Percentiles rank a stretch among this genome's conserved stretches.
Conservation (phyloP, 2,113 vertebrate species). For the Damaliscus lunatus region DNA sequence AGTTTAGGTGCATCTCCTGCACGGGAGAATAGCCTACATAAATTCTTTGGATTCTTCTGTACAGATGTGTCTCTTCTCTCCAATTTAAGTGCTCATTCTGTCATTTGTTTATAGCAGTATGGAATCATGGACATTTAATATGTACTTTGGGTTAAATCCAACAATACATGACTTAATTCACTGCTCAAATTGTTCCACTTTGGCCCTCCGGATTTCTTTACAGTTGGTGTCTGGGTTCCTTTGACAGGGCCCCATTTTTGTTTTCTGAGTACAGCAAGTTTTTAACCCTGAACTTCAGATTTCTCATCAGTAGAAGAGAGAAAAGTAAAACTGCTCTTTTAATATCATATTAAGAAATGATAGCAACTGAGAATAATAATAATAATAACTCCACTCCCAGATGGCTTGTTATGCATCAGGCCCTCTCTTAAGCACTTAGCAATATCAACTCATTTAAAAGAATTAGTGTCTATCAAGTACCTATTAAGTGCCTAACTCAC, state of each 20-base stretch:
- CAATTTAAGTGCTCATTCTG: neutral
- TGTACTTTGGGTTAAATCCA: neutral
- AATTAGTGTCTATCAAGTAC: neutral
- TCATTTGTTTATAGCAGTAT: neutral
- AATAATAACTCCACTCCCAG: neutral
- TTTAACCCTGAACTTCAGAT: neutral
- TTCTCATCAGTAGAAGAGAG: neutral
- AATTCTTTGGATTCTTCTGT: neutral
- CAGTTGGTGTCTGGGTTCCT: neutral
- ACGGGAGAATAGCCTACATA: neutral
- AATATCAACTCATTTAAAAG: neutral
- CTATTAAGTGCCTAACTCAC: neutral
- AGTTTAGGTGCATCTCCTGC: neutral
- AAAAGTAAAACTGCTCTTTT: neutral
- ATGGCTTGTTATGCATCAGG: neutral
- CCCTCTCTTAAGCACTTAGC: neutral
- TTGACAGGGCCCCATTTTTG: neutral
- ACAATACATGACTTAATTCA: neutral
- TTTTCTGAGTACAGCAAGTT: neutral
- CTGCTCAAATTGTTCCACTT: neutral
- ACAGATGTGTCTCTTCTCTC: neutral
- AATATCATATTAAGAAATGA: neutral
- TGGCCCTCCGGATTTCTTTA: neutral
- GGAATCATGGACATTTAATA: neutral
- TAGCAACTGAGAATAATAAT: neutral